Evolutionary conservation across 2,888 invertebrate species (phyloP).

Genomic region (Melinaea menophilus): DNA sequence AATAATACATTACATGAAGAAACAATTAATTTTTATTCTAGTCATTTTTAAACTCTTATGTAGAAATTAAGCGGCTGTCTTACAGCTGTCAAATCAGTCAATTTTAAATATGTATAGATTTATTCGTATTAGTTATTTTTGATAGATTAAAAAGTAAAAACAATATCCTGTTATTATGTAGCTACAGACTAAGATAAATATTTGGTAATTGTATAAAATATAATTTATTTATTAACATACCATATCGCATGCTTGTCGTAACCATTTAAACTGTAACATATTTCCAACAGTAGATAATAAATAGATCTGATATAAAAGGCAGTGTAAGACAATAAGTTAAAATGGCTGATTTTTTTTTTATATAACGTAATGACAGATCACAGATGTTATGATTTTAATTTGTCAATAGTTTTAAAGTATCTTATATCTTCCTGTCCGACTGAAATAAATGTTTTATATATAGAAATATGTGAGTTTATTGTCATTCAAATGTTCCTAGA

Average conservation of each 20-base stretch:
- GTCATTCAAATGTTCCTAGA: slow-evolving; percentile 13
- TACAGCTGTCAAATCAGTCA: neutral
- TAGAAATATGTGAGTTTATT: slow-evolving; percentile 42
- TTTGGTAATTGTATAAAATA: neutral
- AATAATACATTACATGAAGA: no score
- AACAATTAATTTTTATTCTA: neutral
- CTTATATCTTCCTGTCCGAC: slow-evolving; percentile 53
- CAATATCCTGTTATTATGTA: slow-evolving; percentile 1
- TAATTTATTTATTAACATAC: neutral
- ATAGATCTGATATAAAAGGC: neutral
- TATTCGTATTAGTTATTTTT: neutral
- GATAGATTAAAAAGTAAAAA: neutral
- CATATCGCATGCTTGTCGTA: no score
- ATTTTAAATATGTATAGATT: neutral
- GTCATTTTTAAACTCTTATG: neutral
- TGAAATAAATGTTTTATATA: slow-evolving; percentile 44
- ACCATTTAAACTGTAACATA: neutral
- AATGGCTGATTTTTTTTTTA: neutral
- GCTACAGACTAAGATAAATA: neutral
- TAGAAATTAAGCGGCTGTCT: no score
- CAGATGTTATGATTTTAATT: no score
- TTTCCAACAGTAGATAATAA: neutral
- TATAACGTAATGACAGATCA: neutral
- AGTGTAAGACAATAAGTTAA: slow-evolving; percentile 1
- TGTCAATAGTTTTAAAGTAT: no score